A percentile compares a stretch with the other conserved stretches of the same genome.
phyloP scores from a whole-genome alignment of 2,113 vertebrate genomes.

The Apteryx owenii region DNA sequence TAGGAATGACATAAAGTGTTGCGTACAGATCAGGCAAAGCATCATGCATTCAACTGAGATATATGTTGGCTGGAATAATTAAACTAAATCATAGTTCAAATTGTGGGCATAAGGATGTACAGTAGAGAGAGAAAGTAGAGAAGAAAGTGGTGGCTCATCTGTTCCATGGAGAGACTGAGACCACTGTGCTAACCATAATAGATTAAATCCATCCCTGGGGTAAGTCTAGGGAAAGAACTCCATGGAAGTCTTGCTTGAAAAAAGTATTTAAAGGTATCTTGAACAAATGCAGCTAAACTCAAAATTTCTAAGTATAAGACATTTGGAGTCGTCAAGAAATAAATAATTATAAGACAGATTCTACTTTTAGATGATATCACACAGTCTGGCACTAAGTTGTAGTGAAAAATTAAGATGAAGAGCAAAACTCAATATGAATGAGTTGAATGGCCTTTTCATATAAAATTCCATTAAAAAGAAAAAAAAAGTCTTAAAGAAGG shows the following conservation, averaged over 20 bases:
- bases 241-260: not conserved
- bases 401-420: not conserved
- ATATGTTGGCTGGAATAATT: not conserved
- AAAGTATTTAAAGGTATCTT: not conserved
- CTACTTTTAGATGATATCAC: not conserved
- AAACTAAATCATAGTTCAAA: rapidly evolving
- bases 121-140: rapidly evolving
- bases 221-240: not conserved
- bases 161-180: not conserved
- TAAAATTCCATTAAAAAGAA: not conserved
- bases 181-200: not conserved
- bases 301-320: not conserved
- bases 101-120: rapidly evolving
- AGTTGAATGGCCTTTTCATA: not conserved
- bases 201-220: not conserved
- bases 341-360: not conserved
- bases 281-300: not conserved
- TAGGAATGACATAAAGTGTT: not conserved
- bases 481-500: not conserved
- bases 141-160: not conserved
- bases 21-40: not conserved
- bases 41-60: rapidly evolving
- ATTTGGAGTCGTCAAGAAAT: not conserved
- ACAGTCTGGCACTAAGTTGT: not conserved
- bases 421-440: not conserved